These are phyloP conservation scores for Bombus balteatus DNA, from an alignment of 1,140 invertebrate species.

Conservation along the genomic window DNA sequence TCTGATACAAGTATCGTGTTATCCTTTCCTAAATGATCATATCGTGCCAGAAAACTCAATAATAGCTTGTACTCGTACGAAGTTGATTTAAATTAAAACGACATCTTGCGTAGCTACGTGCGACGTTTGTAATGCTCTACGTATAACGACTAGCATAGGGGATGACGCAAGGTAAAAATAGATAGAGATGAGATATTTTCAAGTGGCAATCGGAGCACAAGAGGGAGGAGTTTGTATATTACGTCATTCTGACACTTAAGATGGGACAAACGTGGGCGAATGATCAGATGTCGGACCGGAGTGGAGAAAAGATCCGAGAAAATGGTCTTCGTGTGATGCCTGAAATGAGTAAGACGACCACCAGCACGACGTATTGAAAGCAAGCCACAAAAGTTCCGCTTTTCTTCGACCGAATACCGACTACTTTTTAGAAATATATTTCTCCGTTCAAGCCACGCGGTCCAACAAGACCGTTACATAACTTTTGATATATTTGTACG, in stretches of 20 bases:
- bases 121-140: background rate
- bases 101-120: background rate
- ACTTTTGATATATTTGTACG: background rate
- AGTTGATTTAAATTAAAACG: background rate
- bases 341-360: slow-evolving; percentile 21
- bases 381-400: slow-evolving; percentile 42
- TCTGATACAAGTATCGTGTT: background rate
- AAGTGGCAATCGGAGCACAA: background rate
- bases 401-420: slow-evolving; percentile 23
- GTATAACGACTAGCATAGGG: background rate
- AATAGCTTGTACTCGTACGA: background rate
- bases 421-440: slow-evolving; percentile 48
- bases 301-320: slow-evolving; percentile 34
- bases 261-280: slow-evolving; percentile 19
- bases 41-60: background rate
- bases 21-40: background rate
- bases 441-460: background rate
- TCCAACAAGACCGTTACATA: background rate
- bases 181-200: background rate
- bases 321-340: slow-evolving; percentile 50
- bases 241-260: slow-evolving; percentile 43
- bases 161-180: background rate
- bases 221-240: slow-evolving; percentile 9
- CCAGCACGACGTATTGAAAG: slow-evolving; percentile 47
- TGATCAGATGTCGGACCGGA: slow-evolving; percentile 40